Conservation (phyloP, 1,140 invertebrate species). For the Paraescarpia echinospica region DNA sequence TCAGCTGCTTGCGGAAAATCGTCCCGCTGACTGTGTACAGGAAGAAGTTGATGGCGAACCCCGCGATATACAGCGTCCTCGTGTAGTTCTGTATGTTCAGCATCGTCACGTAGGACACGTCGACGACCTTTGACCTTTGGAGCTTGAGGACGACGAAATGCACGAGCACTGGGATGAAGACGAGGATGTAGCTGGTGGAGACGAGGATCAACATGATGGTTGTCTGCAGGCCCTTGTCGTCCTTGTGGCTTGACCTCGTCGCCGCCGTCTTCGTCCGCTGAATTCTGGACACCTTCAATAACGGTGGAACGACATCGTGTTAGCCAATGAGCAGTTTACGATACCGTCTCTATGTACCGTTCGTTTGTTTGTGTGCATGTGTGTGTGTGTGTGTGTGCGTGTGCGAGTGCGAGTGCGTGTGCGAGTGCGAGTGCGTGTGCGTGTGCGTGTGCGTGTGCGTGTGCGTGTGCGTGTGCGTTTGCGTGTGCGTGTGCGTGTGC, state of each 20-base stretch:
- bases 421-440: too few relatives aligned
- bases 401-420: too few relatives aligned
- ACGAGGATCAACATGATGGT: slow-evolving; percentile 27
- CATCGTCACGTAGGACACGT: slow-evolving; percentile 12
- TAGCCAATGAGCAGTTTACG: too few relatives aligned
- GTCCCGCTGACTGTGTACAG: slow-evolving; percentile 27
- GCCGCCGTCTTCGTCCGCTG: neutral
- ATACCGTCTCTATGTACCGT: too few relatives aligned
- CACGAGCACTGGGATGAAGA: slow-evolving; percentile 25
- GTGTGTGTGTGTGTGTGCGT: too few relatives aligned
- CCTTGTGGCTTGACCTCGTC: neutral
- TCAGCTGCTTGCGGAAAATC: slow-evolving; percentile 13
- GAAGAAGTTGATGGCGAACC: slow-evolving; percentile 31
- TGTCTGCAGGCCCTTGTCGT: slow-evolving; percentile 17
- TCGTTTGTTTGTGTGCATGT: too few relatives aligned
- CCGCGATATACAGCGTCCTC: slow-evolving; percentile 19
- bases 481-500: too few relatives aligned
- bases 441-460: too few relatives aligned
- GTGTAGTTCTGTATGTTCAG: slow-evolving; percentile 20
- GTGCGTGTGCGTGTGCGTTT: too few relatives aligned
- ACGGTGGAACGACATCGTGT: too few relatives aligned
- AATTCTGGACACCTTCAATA: neutral
- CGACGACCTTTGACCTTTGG: slow-evolving; percentile 14
- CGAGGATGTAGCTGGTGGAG: slow-evolving; percentile 25
- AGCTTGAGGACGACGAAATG: slow-evolving; percentile 26